These are phyloP conservation scores for Turritopsis dohrnii DNA, from an alignment of 30 jellyfish, hydroid and myxozoan genomes.

Conservation along the genomic window DNA sequence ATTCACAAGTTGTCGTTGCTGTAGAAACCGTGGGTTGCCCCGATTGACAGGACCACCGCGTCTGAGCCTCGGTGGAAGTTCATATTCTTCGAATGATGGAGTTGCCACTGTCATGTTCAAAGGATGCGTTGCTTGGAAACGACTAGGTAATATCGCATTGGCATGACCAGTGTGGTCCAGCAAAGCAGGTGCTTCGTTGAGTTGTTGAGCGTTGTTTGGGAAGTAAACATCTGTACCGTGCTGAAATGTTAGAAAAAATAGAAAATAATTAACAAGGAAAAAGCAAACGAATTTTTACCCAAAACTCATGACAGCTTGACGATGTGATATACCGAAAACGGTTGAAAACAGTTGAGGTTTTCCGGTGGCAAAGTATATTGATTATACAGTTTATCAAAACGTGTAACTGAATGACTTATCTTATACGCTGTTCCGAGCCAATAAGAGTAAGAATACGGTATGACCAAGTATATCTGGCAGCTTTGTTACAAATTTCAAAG, in stretches of 20 bases:
- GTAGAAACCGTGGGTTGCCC: neutral
- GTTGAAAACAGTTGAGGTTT: too few species aligned
- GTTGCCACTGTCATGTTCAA: neutral
- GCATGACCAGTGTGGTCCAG: neutral
- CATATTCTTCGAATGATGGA: neutral
- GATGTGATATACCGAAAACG: neutral
- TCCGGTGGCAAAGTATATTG: too few species aligned
- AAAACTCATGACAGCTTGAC: too few species aligned
- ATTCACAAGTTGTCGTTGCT: neutral
- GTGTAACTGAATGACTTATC: too few species aligned
- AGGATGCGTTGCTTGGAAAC: constrained; percentile 7
- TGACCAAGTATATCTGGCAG: too few species aligned
- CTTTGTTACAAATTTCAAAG: too few species aligned
- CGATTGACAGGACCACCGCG: constrained; percentile 6
- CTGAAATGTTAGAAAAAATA: neutral
- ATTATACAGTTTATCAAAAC: too few species aligned
- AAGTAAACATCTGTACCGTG: constrained; percentile 1
- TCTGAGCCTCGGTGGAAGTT: neutral
- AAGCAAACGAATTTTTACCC: too few species aligned
- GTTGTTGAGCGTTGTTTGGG: neutral
- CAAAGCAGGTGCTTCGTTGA: constrained; percentile 8
- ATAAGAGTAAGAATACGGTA: too few species aligned
- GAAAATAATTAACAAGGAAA: too few species aligned
- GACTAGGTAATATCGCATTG: neutral
- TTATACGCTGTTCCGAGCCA: too few species aligned